phyloP scores from a whole-genome alignment of 2,113 vertebrate genomes.

The Tachycineta bicolor region DNA sequence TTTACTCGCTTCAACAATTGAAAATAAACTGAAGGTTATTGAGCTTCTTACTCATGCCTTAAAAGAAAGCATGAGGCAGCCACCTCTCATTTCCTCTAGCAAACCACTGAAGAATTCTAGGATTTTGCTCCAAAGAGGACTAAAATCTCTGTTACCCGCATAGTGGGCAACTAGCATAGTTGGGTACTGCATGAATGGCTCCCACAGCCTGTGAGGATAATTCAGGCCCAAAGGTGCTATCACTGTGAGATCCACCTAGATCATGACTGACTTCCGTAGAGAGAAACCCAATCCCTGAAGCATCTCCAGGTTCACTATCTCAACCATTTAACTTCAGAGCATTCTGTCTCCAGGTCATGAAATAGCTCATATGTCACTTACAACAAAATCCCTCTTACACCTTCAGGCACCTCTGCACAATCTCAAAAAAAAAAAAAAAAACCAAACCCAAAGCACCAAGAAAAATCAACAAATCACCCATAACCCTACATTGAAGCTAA shows the following conservation, averaged over 20 bases:
- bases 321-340: not conserved
- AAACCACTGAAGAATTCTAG: not conserved
- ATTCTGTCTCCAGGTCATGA: not conserved
- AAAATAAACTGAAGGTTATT: not conserved
- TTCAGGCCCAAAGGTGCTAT: not conserved
- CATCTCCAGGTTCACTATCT: not conserved
- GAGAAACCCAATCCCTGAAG: not conserved
- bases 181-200: not conserved
- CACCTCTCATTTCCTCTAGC: not conserved
- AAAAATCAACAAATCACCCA: not conserved
- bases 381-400: not conserved
- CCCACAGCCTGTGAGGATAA: not conserved
- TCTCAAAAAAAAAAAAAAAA: not conserved
- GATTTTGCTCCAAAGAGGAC: not conserved
- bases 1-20: not conserved
- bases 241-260: not conserved
- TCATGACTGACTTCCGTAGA: not conserved
- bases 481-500: not conserved
- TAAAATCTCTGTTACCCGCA: not conserved
- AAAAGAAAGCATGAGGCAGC: not conserved
- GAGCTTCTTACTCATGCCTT: not conserved
- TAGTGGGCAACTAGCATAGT: accelerated
- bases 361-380: not conserved
- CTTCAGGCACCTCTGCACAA: not conserved
- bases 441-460: not conserved